A percentile compares a stretch with the other conserved stretches of the same genome.
Conservation (phyloP, 2,888 invertebrate species). For the Heliothis peltigera region DNA sequence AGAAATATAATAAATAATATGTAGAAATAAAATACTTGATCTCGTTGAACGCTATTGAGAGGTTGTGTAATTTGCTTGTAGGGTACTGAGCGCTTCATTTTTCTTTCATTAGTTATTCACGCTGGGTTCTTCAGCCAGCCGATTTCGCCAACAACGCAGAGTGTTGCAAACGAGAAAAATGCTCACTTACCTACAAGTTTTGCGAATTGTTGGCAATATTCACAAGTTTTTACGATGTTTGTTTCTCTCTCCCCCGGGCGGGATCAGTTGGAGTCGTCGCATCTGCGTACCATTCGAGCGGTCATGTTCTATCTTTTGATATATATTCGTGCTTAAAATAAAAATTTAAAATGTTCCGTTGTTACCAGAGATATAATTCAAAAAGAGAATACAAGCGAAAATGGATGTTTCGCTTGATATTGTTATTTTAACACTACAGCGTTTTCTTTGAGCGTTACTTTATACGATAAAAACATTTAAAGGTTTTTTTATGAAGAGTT, state of each 20-base stretch:
- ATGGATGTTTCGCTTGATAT: conserved; percentile 49
- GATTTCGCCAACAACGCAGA: conserved; percentile 66
- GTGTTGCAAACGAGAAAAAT: conserved; percentile 74
- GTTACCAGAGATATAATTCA: conserved; percentile 56
- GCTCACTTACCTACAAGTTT: conserved; percentile 76
- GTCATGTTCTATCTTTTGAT: conserved; percentile 75
- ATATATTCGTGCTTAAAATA: conserved; percentile 65
- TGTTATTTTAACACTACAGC: conserved; percentile 42
- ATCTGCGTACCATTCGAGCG: conserved; percentile 80
- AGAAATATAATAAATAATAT: too few species aligned
- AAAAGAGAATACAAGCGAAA: conserved; percentile 52
- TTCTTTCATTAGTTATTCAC: conserved; percentile 73
- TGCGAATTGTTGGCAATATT: conserved; percentile 79
- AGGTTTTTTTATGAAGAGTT: conserved; percentile 31
- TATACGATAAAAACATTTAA: conserved; percentile 34
- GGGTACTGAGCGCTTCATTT: conserved; percentile 70
- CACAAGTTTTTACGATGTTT: conserved; percentile 83
- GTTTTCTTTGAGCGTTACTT: conserved; percentile 37
- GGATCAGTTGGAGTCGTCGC: conserved; percentile 78
- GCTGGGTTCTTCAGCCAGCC: conserved; percentile 49
- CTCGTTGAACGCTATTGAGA: conserved; percentile 63
- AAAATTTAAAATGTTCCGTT: conserved; percentile 57
- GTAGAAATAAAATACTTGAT: conserved; percentile 75
- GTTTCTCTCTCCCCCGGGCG: conserved; percentile 72
- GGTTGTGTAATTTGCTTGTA: conserved; percentile 62